phyloP scores from a whole-genome alignment of 2,113 vertebrate species.

The Microcebus murinus region DNA sequence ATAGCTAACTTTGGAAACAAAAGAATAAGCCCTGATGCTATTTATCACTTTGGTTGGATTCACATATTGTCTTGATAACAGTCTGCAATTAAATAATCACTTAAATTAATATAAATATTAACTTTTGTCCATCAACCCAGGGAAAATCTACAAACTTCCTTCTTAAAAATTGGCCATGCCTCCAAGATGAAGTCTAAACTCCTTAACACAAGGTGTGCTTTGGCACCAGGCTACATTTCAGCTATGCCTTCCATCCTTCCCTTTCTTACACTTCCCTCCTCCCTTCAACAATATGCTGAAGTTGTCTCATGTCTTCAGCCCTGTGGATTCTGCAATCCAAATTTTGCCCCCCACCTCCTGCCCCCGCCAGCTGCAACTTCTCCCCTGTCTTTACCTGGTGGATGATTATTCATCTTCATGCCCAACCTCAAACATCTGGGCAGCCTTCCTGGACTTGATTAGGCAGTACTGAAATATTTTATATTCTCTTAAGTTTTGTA shows the following conservation, averaged over 20 bases:
- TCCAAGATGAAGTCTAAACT: neutral
- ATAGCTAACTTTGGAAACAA: neutral
- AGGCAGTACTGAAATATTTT: neutral
- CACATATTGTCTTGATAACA: neutral
- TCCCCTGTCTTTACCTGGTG: neutral
- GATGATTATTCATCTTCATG: neutral
- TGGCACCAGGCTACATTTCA: neutral
- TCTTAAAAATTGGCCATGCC: neutral
- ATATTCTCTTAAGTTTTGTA: neutral
- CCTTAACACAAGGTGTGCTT: neutral
- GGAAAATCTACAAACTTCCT: neutral
- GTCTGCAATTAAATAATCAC: neutral
- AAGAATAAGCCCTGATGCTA: neutral
- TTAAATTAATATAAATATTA: conserved; percentile 1
- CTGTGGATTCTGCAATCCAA: neutral
- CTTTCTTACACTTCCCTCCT: neutral
- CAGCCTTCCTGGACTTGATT: neutral
- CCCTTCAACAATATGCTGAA: too few relatives aligned
- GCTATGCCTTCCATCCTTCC: neutral
- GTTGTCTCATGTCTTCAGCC: neutral
- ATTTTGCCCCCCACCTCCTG: neutral
- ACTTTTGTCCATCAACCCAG: neutral
- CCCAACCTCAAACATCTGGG: neutral
- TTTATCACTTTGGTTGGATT: neutral
- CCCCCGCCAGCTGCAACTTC: neutral